phyloP scores from a whole-genome alignment of 2,113 vertebrate genomes.

The Carassius gibelio region DNA sequence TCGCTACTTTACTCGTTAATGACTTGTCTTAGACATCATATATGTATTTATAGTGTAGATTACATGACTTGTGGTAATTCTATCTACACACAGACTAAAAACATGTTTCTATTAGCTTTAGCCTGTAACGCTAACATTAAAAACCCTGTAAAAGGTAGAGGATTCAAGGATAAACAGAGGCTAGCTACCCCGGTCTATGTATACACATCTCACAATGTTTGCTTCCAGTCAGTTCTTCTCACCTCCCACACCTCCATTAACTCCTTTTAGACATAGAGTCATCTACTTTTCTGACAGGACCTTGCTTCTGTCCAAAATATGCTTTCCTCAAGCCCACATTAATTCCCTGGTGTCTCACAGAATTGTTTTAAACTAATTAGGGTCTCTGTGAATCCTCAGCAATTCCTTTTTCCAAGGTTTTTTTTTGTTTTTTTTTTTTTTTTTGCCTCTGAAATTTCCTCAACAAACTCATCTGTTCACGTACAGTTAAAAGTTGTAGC shows the following conservation, averaged over 20 bases:
- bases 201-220: constrained; percentile 11
- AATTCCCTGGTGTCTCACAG: constrained; percentile 9
- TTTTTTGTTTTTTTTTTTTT: no score
- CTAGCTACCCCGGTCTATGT: neutral
- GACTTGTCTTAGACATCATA: neutral
- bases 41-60: constrained; percentile 7
- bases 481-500: constrained; percentile 18
- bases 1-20: neutral
- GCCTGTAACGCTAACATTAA: neutral
- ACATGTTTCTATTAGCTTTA: neutral
- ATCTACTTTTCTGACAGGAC: constrained; percentile 23
- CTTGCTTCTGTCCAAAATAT: constrained; percentile 16
- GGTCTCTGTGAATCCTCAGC: constrained; percentile 10
- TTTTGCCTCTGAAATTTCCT: constrained; percentile 12
- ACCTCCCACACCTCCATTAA: constrained; percentile 49
- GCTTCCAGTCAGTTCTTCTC: constrained; percentile 11
- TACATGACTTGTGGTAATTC: neutral
- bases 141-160: neutral
- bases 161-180: neutral
- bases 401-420: neutral
- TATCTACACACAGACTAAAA: neutral
- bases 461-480: constrained; percentile 2
- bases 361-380: constrained; percentile 57
- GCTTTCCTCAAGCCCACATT: constrained; percentile 25
- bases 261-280: constrained; percentile 34